Conservation (phyloP, 2,888 invertebrate genomes). For the Choristoneura rosaceana region DNA sequence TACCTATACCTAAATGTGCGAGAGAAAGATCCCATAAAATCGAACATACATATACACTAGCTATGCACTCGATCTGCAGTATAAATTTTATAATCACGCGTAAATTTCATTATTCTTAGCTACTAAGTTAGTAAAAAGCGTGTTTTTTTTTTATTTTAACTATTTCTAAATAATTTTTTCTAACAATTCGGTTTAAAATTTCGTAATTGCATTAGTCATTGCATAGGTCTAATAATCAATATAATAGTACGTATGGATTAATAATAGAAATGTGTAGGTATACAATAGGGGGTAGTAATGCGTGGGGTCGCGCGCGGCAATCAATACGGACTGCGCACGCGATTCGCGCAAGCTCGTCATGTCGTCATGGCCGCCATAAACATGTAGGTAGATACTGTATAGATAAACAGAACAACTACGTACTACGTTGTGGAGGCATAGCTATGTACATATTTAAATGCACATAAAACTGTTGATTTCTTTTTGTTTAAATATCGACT, state of each 20-base stretch:
- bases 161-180: too few relatives aligned
- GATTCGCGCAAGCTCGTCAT: conserved; percentile 62
- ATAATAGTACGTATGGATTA: conserved; percentile 21
- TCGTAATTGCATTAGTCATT: not conserved
- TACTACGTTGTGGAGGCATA: too few relatives aligned
- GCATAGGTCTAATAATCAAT: conserved; percentile 12
- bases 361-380: conserved; percentile 44
- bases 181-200: not conserved
- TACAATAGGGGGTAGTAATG: conserved; percentile 53
- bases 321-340: conserved; percentile 78
- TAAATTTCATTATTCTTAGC: too few relatives aligned
- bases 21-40: too few relatives aligned
- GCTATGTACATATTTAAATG: not conserved
- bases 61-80: too few relatives aligned
- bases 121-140: too few relatives aligned
- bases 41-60: too few relatives aligned
- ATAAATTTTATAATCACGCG: too few relatives aligned
- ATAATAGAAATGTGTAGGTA: conserved; percentile 43
- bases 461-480: not conserved
- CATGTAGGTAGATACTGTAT: conserved; percentile 9
- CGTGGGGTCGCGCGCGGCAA: conserved; percentile 59
- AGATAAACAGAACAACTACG: conserved; percentile 4
- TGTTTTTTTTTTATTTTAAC: too few relatives aligned
- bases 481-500: too few relatives aligned
- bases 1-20: too few relatives aligned